Evolutionary conservation across 2,888 invertebrate genomes (phyloP), one percentile per base, ranked within the genome.

Genomic region (Scaptomyza caliginosa): DNA sequence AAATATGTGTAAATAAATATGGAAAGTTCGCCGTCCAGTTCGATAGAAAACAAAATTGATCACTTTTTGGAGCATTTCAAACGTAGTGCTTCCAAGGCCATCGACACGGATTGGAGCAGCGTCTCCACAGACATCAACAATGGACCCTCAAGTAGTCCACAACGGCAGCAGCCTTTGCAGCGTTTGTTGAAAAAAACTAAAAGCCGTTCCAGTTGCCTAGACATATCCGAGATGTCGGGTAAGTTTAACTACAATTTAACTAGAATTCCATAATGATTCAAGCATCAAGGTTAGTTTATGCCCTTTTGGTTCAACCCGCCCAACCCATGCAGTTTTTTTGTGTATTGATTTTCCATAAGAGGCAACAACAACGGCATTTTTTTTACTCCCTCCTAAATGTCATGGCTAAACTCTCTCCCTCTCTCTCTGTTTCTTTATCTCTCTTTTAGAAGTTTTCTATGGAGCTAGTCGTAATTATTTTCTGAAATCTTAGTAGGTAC

Each of bases 11-110:
- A 21, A 43, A 34, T 70, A 34, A 76, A 58, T 49, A 91, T 91
- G 91, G 90, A 91, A 75, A 90, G 76, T 83, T 94, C 94, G 74
- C 94, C 94, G 83, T 89, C 90, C 52, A 94, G 94, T 76, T 95
- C 94, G 81, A 94, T 95, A 91, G 96, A 96, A 92, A 95, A 94
- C 88, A 95, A 96, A 93, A 96, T 96, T 92, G 96, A 96, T 93
- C 95, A 94, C 92, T 96, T 96, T 92, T 92, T 96, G 91, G 96
- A 95, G 92, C 95, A 95, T 90, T 95, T 96, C 90, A 95, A 95
- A 90, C 94, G 94, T 75, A 95, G 95, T 92, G 95, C 95, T 80
- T 95, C 95, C 56, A 94, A 94, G 89, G 95, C 95, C 60, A 95
- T 95, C 94, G 95, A 95, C 80, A 85, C 88, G 45, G 90, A 90